Evolutionary conservation across 2,113 vertebrate genomes (phyloP), one percentile per base, ranked within the genome.

Genomic region (Cettia cetti): DNA sequence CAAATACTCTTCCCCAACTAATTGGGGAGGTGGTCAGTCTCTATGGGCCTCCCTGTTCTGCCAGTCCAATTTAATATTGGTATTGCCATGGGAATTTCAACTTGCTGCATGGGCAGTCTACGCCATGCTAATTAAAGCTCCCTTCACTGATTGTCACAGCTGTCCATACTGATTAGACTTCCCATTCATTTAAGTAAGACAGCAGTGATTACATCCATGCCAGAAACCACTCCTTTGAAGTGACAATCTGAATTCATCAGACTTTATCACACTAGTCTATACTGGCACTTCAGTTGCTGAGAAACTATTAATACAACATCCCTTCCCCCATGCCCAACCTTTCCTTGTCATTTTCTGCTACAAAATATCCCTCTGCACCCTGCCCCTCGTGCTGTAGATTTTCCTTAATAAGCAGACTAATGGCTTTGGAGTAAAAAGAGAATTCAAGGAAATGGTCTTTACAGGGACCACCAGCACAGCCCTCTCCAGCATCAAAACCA

Each of bases 91-190:
- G 95, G 96, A 97, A 97, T 96, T 92, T 91, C 84, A 92, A 9
- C 82, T 92, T 0, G 0, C 54, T 93, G 60, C 72, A 70, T 88
- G 72, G 88, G 61, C 89, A 92, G 87, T 78, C 85, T 71, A 50
- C 4, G 33, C 81, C 64, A 94, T 96, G 94, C 90, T 95, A 97
- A 97, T 97, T 95, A 97, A 94, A 90, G 88, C 94, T 96, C 87
- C 64, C 91, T 94, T 95, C 81, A 60, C 64, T 71, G 83, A 90
- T 90, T 95, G 94, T 96, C 92, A 95, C 94, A 97, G 97, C 77
- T 96, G 95, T 97, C 95, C 52, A 54, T 89, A 59, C 72, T 95
- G 93, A 96, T 97, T 97, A 97, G 91, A 88, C 44, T 68, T 82
- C 79, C 86, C 79, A 92, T 95, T 97, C 94, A 92, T 81, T 92